A percentile compares a stretch with the other conserved stretches of the same genome.
phyloP scores from a whole-genome alignment of 2,113 vertebrate species.

The Pseudolaguvia tuberculata region DNA sequence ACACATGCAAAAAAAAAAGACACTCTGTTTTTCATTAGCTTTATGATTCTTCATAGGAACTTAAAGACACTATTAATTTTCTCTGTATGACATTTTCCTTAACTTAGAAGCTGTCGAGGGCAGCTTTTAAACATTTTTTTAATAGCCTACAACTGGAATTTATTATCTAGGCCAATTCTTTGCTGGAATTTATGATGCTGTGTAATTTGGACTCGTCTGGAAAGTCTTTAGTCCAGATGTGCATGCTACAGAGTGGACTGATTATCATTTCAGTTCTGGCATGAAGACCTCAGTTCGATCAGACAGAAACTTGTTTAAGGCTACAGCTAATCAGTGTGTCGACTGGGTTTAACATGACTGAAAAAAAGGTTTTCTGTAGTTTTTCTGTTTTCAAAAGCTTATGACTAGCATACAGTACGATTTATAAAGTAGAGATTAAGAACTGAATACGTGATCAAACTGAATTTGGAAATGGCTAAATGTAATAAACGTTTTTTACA shows the following conservation, averaged over 20 bases:
- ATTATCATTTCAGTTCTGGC: constrained; percentile 27
- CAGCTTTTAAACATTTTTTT: constrained; percentile 9
- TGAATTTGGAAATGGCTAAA: background rate
- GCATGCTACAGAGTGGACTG: constrained; percentile 21
- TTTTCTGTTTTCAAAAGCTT: constrained; percentile 33
- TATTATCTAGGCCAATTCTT: constrained; percentile 14
- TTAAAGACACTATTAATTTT: constrained; percentile 14
- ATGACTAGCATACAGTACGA: constrained; percentile 49
- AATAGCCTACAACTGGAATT: constrained; percentile 17
- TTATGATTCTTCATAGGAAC: constrained; percentile 14
- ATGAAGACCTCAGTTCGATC: constrained; percentile 6
- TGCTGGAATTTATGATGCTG: constrained; percentile 34
- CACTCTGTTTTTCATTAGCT: constrained; percentile 20
- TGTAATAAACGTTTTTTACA: background rate
- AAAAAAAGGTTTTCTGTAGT: background rate
- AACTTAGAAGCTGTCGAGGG: constrained; percentile 12
- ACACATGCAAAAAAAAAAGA: constrained; percentile 1
- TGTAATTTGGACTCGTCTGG: constrained; percentile 22
- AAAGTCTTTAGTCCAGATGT: constrained; percentile 35
- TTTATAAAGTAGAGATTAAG: constrained; percentile 10
- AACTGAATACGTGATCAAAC: background rate
- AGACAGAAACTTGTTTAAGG: constrained; percentile 5
- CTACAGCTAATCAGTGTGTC: constrained; percentile 16
- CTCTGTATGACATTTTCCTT: constrained; percentile 7
- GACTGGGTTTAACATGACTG: constrained; percentile 1